phyloP scores from a whole-genome alignment of 2,797 vertebrate species.

The Manis pentadactyla region DNA sequence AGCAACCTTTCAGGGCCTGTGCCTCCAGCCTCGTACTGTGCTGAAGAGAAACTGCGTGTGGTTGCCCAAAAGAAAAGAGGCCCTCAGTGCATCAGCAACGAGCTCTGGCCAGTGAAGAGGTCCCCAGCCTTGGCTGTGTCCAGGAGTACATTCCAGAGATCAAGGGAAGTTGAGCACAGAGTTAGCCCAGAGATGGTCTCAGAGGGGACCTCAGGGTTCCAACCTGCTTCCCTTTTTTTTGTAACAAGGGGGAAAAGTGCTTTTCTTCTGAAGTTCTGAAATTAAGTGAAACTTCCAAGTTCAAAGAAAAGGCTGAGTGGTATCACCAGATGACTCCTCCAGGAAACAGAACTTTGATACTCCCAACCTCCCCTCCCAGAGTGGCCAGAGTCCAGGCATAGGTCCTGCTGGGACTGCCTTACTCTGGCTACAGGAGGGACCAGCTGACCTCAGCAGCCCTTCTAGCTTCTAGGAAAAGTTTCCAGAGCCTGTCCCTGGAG shows the following conservation, averaged over 20 bases:
- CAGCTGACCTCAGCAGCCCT: conserved; percentile 68
- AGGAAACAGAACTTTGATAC: conserved; percentile 56
- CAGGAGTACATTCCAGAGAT: background rate
- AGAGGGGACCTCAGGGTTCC: background rate
- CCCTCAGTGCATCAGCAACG: background rate
- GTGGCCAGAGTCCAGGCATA: conserved; percentile 62
- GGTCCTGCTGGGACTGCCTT: conserved; percentile 48
- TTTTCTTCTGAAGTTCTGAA: conserved; percentile 77
- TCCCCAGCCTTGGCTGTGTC: background rate
- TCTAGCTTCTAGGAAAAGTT: conserved; percentile 74
- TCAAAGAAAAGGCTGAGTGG: conserved; percentile 61
- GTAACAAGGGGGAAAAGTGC: conserved; percentile 20
- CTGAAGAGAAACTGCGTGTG: background rate
- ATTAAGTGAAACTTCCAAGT: conserved; percentile 77
- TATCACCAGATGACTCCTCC: conserved; percentile 62
- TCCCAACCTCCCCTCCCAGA: conserved; percentile 22
- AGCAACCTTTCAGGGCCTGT: background rate
- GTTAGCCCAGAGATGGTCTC: background rate
- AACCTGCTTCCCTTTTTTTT: conserved; percentile 61
- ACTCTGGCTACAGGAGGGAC: background rate
- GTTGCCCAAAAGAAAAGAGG: background rate
- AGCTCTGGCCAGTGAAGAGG: background rate
- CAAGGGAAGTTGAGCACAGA: background rate
- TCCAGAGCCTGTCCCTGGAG: conserved; percentile 53
- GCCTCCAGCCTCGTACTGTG: background rate